Percentiles rank a stretch among this genome's conserved stretches.
Evolutionary conservation across 2,797 vertebrate genomes (phyloP).

Genomic region (Naso thynnoides): DNA sequence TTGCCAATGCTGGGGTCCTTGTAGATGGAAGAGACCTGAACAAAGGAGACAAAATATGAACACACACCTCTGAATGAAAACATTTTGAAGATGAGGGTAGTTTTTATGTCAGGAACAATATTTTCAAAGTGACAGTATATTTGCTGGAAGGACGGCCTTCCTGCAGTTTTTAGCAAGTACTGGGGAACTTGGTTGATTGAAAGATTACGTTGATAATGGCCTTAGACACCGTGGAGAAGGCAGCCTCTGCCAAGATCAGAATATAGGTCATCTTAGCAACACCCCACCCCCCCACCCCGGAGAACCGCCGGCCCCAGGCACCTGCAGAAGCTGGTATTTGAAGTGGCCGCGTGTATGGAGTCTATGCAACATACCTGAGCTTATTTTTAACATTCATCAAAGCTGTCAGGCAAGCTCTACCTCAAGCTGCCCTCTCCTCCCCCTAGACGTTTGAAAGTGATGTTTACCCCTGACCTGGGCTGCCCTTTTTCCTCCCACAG

Average conservation of each 20-base stretch:
- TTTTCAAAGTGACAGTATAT: no score
- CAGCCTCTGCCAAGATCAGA: constrained; percentile 76
- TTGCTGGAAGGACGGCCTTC: constrained; percentile 10
- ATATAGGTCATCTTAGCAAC: constrained; percentile 82
- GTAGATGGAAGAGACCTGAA: constrained; percentile 98
- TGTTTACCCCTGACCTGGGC: constrained; percentile 72
- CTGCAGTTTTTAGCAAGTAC: constrained; percentile 45
- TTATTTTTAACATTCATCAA: constrained; percentile 82
- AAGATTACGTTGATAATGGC: constrained; percentile 70
- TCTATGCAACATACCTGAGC: constrained; percentile 81
- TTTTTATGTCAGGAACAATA: neutral
- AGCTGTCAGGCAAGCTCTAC: constrained; percentile 75
- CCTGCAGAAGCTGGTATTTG: constrained; percentile 67
- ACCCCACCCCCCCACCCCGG: constrained; percentile 67
- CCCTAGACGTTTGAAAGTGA: constrained; percentile 64
- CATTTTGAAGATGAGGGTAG: neutral
- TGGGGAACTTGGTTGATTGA: constrained; percentile 62
- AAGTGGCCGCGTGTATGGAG: constrained; percentile 76
- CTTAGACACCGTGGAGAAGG: constrained; percentile 68
- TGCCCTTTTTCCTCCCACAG: constrained; percentile 68
- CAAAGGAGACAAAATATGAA: constrained; percentile 47
- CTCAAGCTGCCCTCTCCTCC: constrained; percentile 67
- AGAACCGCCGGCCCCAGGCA: constrained; percentile 51
- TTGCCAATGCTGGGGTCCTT: constrained; percentile 99
- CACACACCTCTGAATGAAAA: constrained; percentile 1